Evolutionary conservation across 2,888 invertebrate species (phyloP).

Genomic region (Dusona sp.): DNA sequence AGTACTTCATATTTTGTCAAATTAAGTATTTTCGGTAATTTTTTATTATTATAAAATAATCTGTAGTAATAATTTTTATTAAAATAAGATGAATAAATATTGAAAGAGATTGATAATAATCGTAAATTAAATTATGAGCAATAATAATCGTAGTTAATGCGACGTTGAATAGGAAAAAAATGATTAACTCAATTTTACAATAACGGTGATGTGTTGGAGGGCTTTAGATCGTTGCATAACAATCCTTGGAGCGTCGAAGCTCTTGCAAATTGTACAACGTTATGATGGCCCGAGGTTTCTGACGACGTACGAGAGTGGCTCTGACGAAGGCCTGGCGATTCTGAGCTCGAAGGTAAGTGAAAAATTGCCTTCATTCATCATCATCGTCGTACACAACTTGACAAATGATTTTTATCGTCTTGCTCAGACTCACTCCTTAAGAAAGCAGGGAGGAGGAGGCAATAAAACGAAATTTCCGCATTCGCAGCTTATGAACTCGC

Average conservation of each 20-base stretch:
- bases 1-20: neutral
- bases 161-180: neutral
- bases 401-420: slow-evolving; percentile 45
- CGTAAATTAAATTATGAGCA: no score
- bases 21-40: neutral
- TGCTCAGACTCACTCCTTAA: neutral
- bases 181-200: neutral
- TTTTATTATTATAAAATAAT: neutral
- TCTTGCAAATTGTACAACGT: neutral
- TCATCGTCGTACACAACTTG: slow-evolving; percentile 51
- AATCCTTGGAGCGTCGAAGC: slow-evolving; percentile 11
- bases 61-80: no score
- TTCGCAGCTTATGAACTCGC: neutral
- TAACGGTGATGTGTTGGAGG: neutral
- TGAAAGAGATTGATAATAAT: no score
- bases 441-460: neutral
- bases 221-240: slow-evolving; percentile 33
- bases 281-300: slow-evolving; percentile 1
- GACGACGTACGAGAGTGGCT: slow-evolving; percentile 7
- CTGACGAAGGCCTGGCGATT: slow-evolving; percentile 19
- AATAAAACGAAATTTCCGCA: slow-evolving; percentile 14
- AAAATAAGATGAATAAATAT: no score
- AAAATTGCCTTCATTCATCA: slow-evolving; percentile 59
- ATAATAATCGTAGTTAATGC: no score
- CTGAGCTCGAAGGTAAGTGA: slow-evolving; percentile 45